Evolutionary conservation across 1,140 invertebrate genomes (phyloP).

Genomic region (Helicoverpa armigera): DNA sequence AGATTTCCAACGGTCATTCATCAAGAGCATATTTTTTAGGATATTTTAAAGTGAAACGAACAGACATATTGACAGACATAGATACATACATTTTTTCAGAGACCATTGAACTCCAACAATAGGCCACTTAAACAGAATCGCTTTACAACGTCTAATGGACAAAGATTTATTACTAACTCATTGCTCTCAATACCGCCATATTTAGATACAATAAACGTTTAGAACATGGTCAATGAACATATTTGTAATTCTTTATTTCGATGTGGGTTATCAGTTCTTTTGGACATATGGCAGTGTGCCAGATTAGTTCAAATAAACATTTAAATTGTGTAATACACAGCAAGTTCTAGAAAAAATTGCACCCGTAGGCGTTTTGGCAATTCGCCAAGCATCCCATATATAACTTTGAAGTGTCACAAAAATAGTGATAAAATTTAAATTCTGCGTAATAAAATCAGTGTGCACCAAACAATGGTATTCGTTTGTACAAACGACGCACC

Average conservation of each 20-base stretch:
- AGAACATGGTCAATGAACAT: slow-evolving; percentile 8
- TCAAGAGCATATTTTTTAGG: too few relatives aligned
- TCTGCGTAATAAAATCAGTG: not conserved
- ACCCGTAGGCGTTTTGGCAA: not conserved
- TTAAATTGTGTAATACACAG: not conserved
- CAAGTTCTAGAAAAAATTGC: not conserved
- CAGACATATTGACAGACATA: not conserved
- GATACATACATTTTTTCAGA: slow-evolving; percentile 11
- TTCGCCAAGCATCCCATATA: slow-evolving; percentile 1
- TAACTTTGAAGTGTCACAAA: not conserved
- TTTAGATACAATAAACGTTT: slow-evolving; percentile 29
- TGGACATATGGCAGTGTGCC: not conserved
- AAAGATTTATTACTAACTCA: slow-evolving; percentile 35
- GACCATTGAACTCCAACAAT: slow-evolving; percentile 45
- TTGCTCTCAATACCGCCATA: slow-evolving; percentile 32
- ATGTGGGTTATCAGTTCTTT: slow-evolving; percentile 7
- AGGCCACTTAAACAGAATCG: slow-evolving; percentile 38
- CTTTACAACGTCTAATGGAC: slow-evolving; percentile 28
- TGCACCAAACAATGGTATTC: slow-evolving; percentile 20
- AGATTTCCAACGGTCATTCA: too few relatives aligned
- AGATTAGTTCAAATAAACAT: not conserved
- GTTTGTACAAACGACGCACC: slow-evolving; percentile 32
- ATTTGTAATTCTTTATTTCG: slow-evolving; percentile 4
- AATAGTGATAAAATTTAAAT: not conserved
- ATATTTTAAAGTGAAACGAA: not conserved